Percentiles rank a stretch among this genome's conserved stretches.
These are phyloP conservation scores for Phrynocephalus guinanensis DNA, from an alignment of 2,797 vertebrate genomes.

Conservation along the genomic window DNA sequence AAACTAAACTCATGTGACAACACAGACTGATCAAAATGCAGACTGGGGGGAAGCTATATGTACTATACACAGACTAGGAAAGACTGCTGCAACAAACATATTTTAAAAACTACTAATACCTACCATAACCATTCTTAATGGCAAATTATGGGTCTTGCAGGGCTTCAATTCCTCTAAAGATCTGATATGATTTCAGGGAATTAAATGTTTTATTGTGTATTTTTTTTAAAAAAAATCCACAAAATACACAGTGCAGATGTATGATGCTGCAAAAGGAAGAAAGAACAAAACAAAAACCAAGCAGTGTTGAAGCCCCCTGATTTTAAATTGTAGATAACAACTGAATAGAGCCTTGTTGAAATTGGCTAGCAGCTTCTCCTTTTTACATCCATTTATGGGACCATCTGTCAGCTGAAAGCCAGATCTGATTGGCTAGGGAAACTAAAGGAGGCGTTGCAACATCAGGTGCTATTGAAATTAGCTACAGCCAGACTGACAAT, in stretches of 20 bases:
- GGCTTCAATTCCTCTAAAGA: slow-evolving; percentile 84
- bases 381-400: slow-evolving; percentile 86
- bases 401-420: slow-evolving; percentile 84
- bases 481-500: slow-evolving; percentile 85
- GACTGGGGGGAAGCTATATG: slow-evolving; percentile 73
- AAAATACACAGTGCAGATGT: slow-evolving; percentile 75
- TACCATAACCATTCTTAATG: slow-evolving; percentile 98
- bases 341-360: slow-evolving; percentile 79
- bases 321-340: slow-evolving; percentile 81
- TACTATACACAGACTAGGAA: slow-evolving; percentile 69
- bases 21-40: slow-evolving; percentile 79
- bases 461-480: slow-evolving; percentile 88
- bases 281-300: slow-evolving; percentile 60
- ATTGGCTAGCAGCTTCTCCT: slow-evolving; percentile 82
- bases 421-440: slow-evolving; percentile 88
- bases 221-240: slow-evolving; percentile 73
- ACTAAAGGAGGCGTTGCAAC: slow-evolving; percentile 80
- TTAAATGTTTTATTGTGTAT: slow-evolving; percentile 69
- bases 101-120: slow-evolving; percentile 84
- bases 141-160: slow-evolving; percentile 83
- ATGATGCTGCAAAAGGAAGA: slow-evolving; percentile 70
- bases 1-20: slow-evolving; percentile 80
- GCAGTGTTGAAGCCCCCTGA: slow-evolving; percentile 72
- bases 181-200: slow-evolving; percentile 78
- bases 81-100: slow-evolving; percentile 74